phyloP scores from a whole-genome alignment of 2,113 vertebrate species.

The Sclerurus mexicanus region DNA sequence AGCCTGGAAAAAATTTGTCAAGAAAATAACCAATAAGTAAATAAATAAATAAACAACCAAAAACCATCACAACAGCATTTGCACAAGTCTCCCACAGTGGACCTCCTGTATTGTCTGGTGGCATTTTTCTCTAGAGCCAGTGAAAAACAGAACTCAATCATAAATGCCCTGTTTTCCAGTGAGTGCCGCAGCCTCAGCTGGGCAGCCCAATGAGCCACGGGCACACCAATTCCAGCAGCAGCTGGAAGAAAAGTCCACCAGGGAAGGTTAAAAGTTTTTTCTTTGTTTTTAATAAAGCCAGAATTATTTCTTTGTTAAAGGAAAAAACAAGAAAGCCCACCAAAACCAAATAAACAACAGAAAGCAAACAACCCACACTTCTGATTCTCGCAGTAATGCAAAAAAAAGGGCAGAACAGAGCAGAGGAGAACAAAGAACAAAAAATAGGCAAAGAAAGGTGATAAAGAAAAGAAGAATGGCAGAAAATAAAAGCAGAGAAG shows the following conservation, averaged over 20 bases:
- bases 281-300: slow-evolving; percentile 28
- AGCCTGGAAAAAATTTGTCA: background rate
- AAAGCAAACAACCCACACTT: rapidly evolving
- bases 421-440: background rate
- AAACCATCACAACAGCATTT: background rate
- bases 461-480: background rate
- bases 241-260: slow-evolving; percentile 41
- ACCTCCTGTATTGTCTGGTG: slow-evolving; percentile 50
- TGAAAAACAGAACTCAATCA: slow-evolving; percentile 94
- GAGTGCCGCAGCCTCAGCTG: slow-evolving; percentile 70
- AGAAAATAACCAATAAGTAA: slow-evolving; percentile 3
- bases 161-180: slow-evolving; percentile 88
- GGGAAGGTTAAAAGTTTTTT: background rate
- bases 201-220: slow-evolving; percentile 51
- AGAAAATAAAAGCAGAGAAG: background rate
- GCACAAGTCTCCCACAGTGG: slow-evolving; percentile 44
- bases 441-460: background rate
- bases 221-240: slow-evolving; percentile 65
- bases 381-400: background rate
- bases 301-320: background rate
- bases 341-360: background rate
- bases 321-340: background rate
- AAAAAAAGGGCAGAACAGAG: background rate
- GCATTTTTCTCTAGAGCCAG: slow-evolving; percentile 70
- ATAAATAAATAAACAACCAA: background rate